Evolutionary conservation across 30 jellyfish, hydroid and myxozoan species (phyloP), one percentile per base, ranked within the genome.

Genomic region (Mastigias papua): DNA sequence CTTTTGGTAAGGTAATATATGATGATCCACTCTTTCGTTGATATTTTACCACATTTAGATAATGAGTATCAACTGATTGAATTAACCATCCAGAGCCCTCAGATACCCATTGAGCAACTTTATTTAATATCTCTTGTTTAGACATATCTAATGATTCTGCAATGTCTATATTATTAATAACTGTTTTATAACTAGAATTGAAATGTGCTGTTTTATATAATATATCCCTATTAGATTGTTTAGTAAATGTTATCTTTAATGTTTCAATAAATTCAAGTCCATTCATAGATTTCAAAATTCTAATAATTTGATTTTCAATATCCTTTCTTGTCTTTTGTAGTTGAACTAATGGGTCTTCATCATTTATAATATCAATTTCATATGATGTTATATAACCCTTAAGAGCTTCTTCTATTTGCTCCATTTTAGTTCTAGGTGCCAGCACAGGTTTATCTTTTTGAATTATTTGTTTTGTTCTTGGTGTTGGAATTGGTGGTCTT

Each of bases 1-100:
- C 88, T 85, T 73, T 51, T 1, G 94, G 94, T 85, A 72, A 51
- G 26, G 46, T 83, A 42, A 85, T 72, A 74, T 85, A 73, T 21
- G 90, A 34, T 23, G 73, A 72, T 34, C 89, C 94, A 2, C 71
- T 66, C 81, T 71, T 32, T 32, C 90, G 89, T 34, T 48, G 61
- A 35, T 66, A 63, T 71, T 26, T 71, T 33, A 37, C 54, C 11
- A 37, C 54, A 37, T 37, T 37, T 3, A 37, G 54, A 11, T 37
- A 37, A 37, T 37, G 54, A 37, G 6, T 37, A 37, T 37, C 11
- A 37, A 37, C 11, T 37, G 6, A 6, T 3, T 11, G 6, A 37
- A 37, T 37, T 3, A 11, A 3, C 54, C 11, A 37, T 37, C 54
- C 54, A 37, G 10, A 3, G 11, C 54, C 54, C 11, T 37, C 54